Evolutionary conservation across 2,797 vertebrate genomes (phyloP).

Genomic region (Chrysolophus pictus): DNA sequence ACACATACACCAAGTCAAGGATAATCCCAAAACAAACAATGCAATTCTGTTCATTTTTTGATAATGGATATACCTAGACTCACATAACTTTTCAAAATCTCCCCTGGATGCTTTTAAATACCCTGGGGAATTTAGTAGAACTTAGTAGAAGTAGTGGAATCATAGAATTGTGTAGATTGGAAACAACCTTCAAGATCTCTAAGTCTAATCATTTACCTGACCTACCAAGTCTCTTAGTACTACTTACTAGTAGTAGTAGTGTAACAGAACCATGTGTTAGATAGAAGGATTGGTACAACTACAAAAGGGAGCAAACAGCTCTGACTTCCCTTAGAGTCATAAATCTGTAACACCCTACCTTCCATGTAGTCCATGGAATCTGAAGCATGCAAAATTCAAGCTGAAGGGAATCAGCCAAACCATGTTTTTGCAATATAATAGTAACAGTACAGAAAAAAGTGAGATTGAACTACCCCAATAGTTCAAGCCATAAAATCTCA

Average conservation of each 20-base stretch:
- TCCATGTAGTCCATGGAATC: background rate
- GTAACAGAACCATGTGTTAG: background rate
- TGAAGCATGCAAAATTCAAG: background rate
- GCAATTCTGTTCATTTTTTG: background rate
- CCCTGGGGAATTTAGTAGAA: background rate
- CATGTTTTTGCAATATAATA: background rate
- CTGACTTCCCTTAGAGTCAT: background rate
- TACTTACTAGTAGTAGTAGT: background rate
- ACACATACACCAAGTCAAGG: background rate
- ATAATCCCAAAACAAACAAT: background rate
- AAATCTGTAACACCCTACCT: background rate
- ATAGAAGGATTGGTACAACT: background rate
- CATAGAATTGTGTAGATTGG: background rate
- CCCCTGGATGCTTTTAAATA: background rate
- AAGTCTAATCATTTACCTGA: background rate
- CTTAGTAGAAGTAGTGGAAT: background rate
- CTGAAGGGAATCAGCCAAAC: background rate
- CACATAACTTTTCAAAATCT: background rate
- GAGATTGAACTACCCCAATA: background rate
- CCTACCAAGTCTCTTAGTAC: background rate
- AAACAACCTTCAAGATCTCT: background rate
- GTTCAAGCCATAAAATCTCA: background rate
- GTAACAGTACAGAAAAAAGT: background rate
- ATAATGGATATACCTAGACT: background rate
- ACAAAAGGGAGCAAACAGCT: background rate